Percentiles rank a stretch among this genome's conserved stretches.
Conservation (phyloP, 2,888 invertebrate genomes). For the Cantharis nigra region DNA sequence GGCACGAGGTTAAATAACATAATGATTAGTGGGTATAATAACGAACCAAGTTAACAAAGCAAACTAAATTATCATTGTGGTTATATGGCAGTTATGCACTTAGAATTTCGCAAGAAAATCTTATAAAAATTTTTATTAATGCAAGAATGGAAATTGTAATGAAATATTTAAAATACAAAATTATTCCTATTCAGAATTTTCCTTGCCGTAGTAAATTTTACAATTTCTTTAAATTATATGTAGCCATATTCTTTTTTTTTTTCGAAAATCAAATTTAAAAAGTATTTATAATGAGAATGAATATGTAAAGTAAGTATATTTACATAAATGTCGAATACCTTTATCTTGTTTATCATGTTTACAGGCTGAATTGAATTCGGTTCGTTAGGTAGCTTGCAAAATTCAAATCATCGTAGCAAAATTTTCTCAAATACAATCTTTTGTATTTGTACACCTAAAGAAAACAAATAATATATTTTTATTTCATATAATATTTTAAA, state of each 20-base stretch:
- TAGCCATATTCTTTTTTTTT: not conserved
- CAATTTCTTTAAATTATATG: not conserved
- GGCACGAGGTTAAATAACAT: slow-evolving; percentile 24
- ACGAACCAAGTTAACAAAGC: slow-evolving; percentile 29
- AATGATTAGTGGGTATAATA: slow-evolving; percentile 30
- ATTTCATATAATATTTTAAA: not conserved
- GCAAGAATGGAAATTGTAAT: not conserved
- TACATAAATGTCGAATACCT: slow-evolving; percentile 35
- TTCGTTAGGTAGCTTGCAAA: slow-evolving; percentile 31
- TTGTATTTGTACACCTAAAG: not conserved
- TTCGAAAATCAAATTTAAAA: not conserved
- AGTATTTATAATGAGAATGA: slow-evolving; percentile 37
- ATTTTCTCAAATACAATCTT: not conserved
- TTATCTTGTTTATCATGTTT: slow-evolving; percentile 33
- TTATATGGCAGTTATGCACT: slow-evolving; percentile 15
- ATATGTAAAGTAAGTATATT: slow-evolving; percentile 41
- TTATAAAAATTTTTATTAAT: slow-evolving; percentile 9
- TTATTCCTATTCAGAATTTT: not conserved
- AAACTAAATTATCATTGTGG: slow-evolving; percentile 26
- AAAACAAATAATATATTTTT: not conserved
- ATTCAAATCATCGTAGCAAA: slow-evolving; percentile 21
- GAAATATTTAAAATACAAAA: not conserved
- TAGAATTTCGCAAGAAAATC: slow-evolving; percentile 10
- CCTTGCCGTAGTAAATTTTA: not conserved
- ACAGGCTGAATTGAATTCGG: slow-evolving; percentile 31